Evolutionary conservation across 2,797 vertebrate species (phyloP).

Genomic region (Trachops cirrhosus): DNA sequence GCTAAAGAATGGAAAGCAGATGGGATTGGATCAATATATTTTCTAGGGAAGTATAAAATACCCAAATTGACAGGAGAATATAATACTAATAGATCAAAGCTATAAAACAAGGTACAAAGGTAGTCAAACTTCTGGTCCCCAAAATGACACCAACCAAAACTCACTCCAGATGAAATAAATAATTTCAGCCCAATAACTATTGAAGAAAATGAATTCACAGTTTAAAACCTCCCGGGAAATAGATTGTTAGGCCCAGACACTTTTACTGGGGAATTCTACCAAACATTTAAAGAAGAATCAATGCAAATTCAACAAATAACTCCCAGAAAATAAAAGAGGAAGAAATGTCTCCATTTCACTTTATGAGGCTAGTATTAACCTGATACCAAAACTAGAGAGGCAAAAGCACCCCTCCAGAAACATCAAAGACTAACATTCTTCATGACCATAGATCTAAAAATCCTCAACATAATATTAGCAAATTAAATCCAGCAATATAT

Average conservation of each 20-base stretch:
- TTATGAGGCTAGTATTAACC: background rate
- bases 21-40: background rate
- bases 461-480: background rate
- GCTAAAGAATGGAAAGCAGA: background rate
- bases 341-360: background rate
- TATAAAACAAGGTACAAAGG: background rate
- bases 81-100: background rate
- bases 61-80: background rate
- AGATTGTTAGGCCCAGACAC: background rate
- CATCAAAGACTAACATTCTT: background rate
- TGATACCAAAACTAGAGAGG: background rate
- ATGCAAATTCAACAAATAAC: background rate
- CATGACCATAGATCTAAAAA: background rate
- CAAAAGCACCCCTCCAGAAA: background rate
- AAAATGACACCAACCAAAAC: background rate
- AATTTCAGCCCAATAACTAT: background rate
- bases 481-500: background rate
- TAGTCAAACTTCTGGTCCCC: slow-evolving; percentile 22
- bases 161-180: background rate
- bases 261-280: background rate
- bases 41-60: background rate
- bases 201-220: background rate
- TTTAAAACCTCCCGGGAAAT: background rate
- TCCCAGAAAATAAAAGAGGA: background rate
- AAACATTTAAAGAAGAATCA: background rate